A percentile compares a stretch with the other conserved stretches of the same genome.
phyloP scores from a whole-genome alignment of 1,140 invertebrate species.

The Trachymyrmex cornetzi region DNA sequence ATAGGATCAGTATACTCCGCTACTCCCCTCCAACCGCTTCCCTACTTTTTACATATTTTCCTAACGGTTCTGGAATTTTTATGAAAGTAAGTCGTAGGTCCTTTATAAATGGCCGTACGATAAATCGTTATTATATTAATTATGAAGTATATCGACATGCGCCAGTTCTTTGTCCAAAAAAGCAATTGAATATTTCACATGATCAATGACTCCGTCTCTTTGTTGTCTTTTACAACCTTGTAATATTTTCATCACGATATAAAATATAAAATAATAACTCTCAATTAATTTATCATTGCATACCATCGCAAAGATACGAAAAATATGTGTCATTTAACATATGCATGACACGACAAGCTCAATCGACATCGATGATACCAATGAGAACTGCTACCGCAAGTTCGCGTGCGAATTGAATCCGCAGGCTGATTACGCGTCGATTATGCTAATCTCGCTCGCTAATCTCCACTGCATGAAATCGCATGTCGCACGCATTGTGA shows the following conservation, averaged over 20 bases:
- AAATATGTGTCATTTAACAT: conserved; percentile 12
- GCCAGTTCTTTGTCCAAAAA: conserved; percentile 41
- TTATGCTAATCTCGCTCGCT: conserved; percentile 42
- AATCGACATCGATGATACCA: not conserved
- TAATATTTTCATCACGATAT: conserved; percentile 39
- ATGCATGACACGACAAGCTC: not conserved
- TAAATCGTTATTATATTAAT: conserved; percentile 83
- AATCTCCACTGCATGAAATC: conserved; percentile 33
- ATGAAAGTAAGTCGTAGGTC: conserved; percentile 75
- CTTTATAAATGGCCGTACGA: conserved; percentile 64
- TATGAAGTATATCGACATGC: conserved; percentile 76
- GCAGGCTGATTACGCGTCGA: conserved; percentile 35
- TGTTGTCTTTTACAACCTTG: conserved; percentile 22
- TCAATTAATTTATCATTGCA: conserved; percentile 30
- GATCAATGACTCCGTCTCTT: conserved; percentile 16
- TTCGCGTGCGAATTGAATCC: not conserved
- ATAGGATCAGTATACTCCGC: conserved; percentile 48
- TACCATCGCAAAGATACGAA: not conserved
- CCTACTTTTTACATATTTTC: conserved; percentile 74
- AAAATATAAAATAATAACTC: conserved; percentile 28
- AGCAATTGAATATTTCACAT: conserved; percentile 1
- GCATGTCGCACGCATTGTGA: conserved; percentile 29
- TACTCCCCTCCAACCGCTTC: conserved; percentile 17
- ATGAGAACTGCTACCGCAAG: not conserved
- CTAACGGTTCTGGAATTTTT: conserved; percentile 78